These are phyloP conservation scores for Leucosticte australis DNA, from an alignment of 2,113 vertebrate genomes.

Conservation along the genomic window DNA sequence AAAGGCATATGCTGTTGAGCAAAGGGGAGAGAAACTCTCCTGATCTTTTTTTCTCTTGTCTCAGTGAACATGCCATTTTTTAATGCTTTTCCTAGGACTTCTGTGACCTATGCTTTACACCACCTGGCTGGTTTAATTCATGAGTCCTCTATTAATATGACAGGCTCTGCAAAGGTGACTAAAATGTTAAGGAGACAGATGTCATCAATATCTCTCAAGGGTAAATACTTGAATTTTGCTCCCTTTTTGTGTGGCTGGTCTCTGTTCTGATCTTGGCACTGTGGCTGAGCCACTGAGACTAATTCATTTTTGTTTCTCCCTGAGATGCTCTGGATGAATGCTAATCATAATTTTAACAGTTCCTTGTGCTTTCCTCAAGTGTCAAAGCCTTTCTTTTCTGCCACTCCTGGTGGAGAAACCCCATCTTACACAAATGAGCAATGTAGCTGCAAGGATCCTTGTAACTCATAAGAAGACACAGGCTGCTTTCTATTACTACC, in stretches of 20 bases:
- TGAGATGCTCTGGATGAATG: background rate
- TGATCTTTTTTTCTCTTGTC: background rate
- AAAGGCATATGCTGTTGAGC: constrained; percentile 18
- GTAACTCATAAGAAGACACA: background rate
- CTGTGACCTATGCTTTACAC: constrained; percentile 32
- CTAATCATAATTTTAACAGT: background rate
- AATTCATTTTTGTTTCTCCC: background rate
- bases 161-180: constrained; percentile 17
- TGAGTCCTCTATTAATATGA: constrained; percentile 8
- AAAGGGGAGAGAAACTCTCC: background rate
- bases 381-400: background rate
- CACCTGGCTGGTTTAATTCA: constrained; percentile 41
- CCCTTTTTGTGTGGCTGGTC: background rate
- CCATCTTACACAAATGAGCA: background rate
- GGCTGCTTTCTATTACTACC: background rate
- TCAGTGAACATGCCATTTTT: constrained; percentile 4
- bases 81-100: background rate
- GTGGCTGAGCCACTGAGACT: background rate
- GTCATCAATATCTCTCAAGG: background rate
- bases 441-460: background rate
- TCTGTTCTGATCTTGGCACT: background rate
- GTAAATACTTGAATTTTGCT: constrained; percentile 21
- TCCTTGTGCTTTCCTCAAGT: background rate
- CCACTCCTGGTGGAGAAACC: background rate
- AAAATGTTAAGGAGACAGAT: constrained; percentile 40